phyloP scores from a whole-genome alignment of 2,888 invertebrate genomes.

The Aporophyla nigra region DNA sequence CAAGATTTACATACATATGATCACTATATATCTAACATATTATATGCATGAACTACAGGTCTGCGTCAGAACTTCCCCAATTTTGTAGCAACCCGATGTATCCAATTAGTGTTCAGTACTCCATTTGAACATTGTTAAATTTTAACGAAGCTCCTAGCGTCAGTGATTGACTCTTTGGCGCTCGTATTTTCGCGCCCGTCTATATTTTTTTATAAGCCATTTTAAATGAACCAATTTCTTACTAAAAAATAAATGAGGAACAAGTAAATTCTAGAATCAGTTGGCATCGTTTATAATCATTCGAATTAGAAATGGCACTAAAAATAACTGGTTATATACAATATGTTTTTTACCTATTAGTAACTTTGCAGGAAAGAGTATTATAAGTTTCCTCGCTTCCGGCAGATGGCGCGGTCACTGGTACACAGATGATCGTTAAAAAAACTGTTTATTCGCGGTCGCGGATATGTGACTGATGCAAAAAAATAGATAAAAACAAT shows the following conservation, averaged over 20 bases:
- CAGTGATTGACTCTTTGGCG: background rate
- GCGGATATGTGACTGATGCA: too few species aligned
- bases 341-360: background rate
- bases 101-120: slow-evolving; percentile 22
- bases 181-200: background rate
- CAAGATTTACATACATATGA: background rate
- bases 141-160: slow-evolving; percentile 23
- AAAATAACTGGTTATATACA: background rate
- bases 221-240: background rate
- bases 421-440: too few species aligned
- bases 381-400: too few species aligned
- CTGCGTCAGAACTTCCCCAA: background rate
- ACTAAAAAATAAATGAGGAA: background rate
- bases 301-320: background rate
- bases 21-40: background rate
- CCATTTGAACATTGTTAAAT: slow-evolving; percentile 1
- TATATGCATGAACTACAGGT: background rate
- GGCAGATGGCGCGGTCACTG: too few species aligned
- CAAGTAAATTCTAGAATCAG: background rate
- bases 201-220: background rate
- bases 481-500: too few species aligned
- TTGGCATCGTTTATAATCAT: background rate
- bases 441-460: too few species aligned
- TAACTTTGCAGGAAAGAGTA: background rate
- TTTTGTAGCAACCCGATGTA: background rate